Percentiles rank a stretch among this genome's conserved stretches.
Evolutionary conservation across 1,140 invertebrate genomes (phyloP).

Genomic region (Bombus turneri): DNA sequence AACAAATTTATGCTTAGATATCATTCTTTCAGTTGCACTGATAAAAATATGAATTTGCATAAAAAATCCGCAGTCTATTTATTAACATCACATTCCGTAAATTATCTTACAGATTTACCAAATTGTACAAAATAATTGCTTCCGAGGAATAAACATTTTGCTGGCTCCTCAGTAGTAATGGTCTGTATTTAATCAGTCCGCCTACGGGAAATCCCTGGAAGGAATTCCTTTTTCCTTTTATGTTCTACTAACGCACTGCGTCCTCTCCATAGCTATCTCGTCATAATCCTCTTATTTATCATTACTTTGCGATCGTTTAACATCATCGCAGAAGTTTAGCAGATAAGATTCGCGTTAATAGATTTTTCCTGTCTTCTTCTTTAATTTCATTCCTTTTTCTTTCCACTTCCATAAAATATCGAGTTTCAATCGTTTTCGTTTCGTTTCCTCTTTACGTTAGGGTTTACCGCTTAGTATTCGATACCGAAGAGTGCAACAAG

Average conservation of each 20-base stretch:
- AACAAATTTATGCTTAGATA: too few species aligned
- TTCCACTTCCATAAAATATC: neutral
- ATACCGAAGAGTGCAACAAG: neutral
- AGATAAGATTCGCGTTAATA: neutral
- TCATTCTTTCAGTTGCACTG: too few species aligned
- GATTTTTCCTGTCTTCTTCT: neutral
- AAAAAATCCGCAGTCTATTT: too few species aligned
- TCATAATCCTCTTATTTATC: neutral
- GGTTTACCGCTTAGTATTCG: neutral
- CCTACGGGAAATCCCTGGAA: conserved; percentile 11
- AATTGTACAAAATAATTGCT: too few species aligned
- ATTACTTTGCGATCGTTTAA: neutral
- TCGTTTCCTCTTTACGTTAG: neutral
- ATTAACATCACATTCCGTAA: too few species aligned
- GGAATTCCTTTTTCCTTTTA: neutral
- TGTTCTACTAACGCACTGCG: neutral
- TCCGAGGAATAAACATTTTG: neutral
- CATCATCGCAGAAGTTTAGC: neutral
- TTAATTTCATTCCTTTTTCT: neutral
- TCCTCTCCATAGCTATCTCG: neutral
- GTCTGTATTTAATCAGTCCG: conserved; percentile 17
- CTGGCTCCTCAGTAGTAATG: neutral
- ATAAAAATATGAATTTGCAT: too few species aligned
- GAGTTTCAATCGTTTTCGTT: conserved; percentile 11
- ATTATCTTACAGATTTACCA: too few species aligned